Percentiles rank a stretch among this genome's conserved stretches.
These are phyloP conservation scores for Synanthedon vespiformis DNA, from an alignment of 2,888 invertebrate genomes.

Conservation along the genomic window DNA sequence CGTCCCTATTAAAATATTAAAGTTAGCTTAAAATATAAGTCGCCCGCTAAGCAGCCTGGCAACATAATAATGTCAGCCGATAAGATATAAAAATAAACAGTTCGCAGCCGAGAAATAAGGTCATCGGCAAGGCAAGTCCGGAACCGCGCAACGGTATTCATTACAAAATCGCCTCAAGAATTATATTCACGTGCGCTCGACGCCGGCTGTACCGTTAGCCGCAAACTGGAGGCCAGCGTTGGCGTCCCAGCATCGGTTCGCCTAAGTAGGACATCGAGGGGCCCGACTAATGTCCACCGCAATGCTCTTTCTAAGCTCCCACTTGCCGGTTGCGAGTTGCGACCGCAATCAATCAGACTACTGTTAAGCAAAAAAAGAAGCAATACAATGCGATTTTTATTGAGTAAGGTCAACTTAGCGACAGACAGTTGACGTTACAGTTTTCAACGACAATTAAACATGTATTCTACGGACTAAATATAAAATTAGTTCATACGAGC, in stretches of 20 bases:
- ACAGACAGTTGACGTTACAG: not conserved
- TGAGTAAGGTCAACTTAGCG: not conserved
- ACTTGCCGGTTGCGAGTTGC: not conserved
- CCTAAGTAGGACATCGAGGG: conserved; percentile 40
- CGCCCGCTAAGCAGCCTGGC: conserved; percentile 17
- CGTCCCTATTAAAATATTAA: not conserved
- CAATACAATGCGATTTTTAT: not conserved
- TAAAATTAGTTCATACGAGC: no score
- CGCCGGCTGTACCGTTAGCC: conserved; percentile 48
- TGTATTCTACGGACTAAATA: no score
- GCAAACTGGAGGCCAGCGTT: conserved; percentile 20
- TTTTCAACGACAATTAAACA: no score
- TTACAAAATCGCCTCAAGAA: conserved; percentile 70
- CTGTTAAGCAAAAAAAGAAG: not conserved
- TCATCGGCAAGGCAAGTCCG: conserved; percentile 60
- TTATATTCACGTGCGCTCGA: conserved; percentile 66
- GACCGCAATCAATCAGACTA: not conserved
- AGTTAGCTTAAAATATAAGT: conserved; percentile 5
- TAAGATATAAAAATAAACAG: conserved; percentile 63
- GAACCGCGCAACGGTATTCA: conserved; percentile 65
- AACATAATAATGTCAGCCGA: conserved; percentile 34
- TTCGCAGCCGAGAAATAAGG: conserved; percentile 59
- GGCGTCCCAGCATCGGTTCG: conserved; percentile 33
- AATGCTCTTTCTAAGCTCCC: conserved; percentile 3
- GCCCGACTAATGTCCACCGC: conserved; percentile 13